Percentiles rank a stretch among this genome's conserved stretches.
Evolutionary conservation across 23 tunicate species (phyloP).

Genomic region (Trididemnum clinides): DNA sequence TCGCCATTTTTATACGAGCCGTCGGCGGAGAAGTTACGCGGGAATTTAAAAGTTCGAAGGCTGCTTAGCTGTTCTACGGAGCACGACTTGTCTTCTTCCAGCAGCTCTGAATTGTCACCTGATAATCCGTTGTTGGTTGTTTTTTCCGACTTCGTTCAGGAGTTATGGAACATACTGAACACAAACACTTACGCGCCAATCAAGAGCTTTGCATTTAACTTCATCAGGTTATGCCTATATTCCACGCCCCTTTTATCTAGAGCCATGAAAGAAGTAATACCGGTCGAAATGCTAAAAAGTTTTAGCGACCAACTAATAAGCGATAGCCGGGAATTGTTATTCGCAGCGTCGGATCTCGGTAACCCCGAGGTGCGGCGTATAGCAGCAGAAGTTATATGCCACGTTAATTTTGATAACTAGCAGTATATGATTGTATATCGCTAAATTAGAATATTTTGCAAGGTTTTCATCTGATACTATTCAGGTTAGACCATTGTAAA

Average conservation of each 20-base stretch:
- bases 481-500: no score
- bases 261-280: slow-evolving; percentile 65
- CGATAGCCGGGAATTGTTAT: slow-evolving; percentile 40
- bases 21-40: slow-evolving; percentile 8
- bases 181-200: slow-evolving; percentile 27
- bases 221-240: slow-evolving; percentile 45
- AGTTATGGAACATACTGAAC: slow-evolving; percentile 13
- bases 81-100: slow-evolving; percentile 70
- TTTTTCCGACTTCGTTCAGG: slow-evolving; percentile 25
- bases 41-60: slow-evolving; percentile 55
- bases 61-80: slow-evolving; percentile 88
- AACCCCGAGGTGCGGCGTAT: slow-evolving; percentile 60
- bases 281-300: slow-evolving; percentile 43
- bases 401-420: not conserved
- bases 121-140: slow-evolving; percentile 47
- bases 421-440: no score
- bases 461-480: no score
- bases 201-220: slow-evolving; percentile 53
- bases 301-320: slow-evolving; percentile 35
- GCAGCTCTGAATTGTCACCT: slow-evolving; percentile 41
- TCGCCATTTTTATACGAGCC: slow-evolving; percentile 43
- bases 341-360: slow-evolving; percentile 82
- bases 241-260: slow-evolving; percentile 72
- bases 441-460: no score
- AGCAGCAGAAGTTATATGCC: slow-evolving; percentile 73